Percentiles rank a stretch among this genome's conserved stretches.
Conservation (phyloP, 2,888 invertebrate species). For the Calliphora vomitoria region DNA sequence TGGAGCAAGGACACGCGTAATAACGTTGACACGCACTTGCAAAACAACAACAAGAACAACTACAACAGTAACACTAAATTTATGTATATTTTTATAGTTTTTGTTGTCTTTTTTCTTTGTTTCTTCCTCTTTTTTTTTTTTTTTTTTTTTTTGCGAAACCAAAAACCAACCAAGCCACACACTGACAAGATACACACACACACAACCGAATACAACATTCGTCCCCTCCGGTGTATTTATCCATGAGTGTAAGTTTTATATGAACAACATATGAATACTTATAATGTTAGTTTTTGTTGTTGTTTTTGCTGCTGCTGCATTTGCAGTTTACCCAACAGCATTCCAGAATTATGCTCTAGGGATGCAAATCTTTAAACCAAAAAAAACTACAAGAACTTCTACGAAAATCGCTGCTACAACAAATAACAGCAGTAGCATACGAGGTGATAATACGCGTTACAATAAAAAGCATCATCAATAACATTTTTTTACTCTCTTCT, state of each 20-base stretch:
- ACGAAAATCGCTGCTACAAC: neutral
- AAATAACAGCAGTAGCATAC: constrained; percentile 12
- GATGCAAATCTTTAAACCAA: constrained; percentile 55
- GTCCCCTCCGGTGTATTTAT: constrained; percentile 47
- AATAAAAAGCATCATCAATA: constrained; percentile 47
- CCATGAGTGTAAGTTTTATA: constrained; percentile 38
- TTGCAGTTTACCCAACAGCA: constrained; percentile 62
- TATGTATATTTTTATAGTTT: constrained; percentile 40
- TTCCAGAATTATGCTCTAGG: constrained; percentile 69
- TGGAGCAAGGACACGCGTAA: constrained; percentile 81
- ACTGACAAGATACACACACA: constrained; percentile 43
- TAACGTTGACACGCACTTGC: constrained; percentile 73
- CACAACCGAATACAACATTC: constrained; percentile 37
- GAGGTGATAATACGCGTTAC: constrained; percentile 50
- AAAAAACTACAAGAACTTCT: neutral
- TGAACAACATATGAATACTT: constrained; percentile 21
- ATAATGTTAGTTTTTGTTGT: constrained; percentile 16
- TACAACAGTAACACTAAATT: constrained; percentile 46
- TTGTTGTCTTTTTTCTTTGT: constrained; percentile 22
- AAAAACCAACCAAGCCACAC: constrained; percentile 59
- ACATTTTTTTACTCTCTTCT: constrained; percentile 2
- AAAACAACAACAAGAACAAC: constrained; percentile 45
- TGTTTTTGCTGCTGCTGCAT: constrained; percentile 15
- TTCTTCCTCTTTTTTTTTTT: constrained; percentile 27
- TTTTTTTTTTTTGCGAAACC: constrained; percentile 43